phyloP scores from a whole-genome alignment of 2,113 vertebrate genomes.

The Coturnix japonica region DNA sequence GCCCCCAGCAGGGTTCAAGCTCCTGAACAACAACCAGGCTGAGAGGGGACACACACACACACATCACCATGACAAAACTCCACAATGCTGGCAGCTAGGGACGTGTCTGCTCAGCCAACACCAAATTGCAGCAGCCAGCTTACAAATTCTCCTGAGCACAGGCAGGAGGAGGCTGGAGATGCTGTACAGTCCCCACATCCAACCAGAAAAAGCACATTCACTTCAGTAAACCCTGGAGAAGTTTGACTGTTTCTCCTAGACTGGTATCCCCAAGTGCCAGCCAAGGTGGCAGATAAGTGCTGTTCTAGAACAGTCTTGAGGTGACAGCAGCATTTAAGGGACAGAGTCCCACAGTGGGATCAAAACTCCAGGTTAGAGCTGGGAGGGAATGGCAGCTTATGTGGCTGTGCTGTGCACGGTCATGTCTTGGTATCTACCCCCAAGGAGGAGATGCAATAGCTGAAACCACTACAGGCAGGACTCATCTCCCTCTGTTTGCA shows the following conservation, averaged over 20 bases:
- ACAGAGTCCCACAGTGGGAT: background rate
- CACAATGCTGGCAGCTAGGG: fast-evolving
- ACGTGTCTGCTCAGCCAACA: background rate
- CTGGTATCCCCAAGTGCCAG: background rate
- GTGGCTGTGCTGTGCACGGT: background rate
- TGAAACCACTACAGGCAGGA: background rate
- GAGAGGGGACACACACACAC: background rate
- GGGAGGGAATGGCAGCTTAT: background rate
- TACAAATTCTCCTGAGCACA: background rate
- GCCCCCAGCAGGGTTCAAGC: slow-evolving; percentile 11
- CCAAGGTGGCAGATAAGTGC: background rate
- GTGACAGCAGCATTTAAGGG: background rate
- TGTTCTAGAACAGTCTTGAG: background rate
- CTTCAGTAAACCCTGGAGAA: background rate
- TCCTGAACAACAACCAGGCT: background rate
- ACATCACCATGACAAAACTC: background rate
- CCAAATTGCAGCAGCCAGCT: background rate
- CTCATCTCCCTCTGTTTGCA: background rate
- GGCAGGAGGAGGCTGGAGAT: background rate
- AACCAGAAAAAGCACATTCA: background rate
- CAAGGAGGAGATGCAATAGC: background rate
- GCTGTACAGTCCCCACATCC: fast-evolving
- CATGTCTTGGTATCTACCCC: fast-evolving
- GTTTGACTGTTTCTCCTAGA: background rate
- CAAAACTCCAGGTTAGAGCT: background rate